Conservation (phyloP, 2,888 invertebrate genomes). For the Drosophila merina region DNA sequence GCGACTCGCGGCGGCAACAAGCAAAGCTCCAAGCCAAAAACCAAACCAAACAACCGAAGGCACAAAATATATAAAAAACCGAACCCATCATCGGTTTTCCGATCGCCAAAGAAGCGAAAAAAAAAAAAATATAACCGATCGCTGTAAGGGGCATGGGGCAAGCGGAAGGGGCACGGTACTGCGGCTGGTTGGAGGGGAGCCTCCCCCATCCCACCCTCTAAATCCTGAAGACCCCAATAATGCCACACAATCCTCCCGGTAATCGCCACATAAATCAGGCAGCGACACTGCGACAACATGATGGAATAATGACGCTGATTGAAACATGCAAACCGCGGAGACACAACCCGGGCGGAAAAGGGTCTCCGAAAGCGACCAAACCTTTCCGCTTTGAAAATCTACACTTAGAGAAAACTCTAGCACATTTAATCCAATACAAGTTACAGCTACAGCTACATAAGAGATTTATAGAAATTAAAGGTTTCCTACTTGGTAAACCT, state of each 20-base stretch:
- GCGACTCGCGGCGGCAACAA: slow-evolving; percentile 50
- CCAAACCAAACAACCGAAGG: slow-evolving; percentile 25
- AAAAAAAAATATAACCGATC: slow-evolving; percentile 14
- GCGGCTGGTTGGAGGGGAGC: background rate
- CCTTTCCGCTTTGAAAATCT: background rate
- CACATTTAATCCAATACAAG: too few relatives aligned
- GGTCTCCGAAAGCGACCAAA: background rate
- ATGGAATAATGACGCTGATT: slow-evolving; percentile 76
- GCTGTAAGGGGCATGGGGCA: background rate
- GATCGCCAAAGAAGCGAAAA: slow-evolving; percentile 6
- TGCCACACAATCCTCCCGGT: slow-evolving; percentile 7
- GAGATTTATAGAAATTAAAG: too few relatives aligned
- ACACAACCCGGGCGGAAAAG: slow-evolving; percentile 45
- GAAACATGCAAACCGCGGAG: slow-evolving; percentile 63
- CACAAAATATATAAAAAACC: slow-evolving; percentile 14
- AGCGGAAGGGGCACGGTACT: background rate
- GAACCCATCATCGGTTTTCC: slow-evolving; percentile 27
- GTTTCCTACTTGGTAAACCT: too few relatives aligned
- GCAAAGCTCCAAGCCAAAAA: slow-evolving; percentile 59
- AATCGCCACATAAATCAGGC: slow-evolving; percentile 40
- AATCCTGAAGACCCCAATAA: slow-evolving; percentile 11
- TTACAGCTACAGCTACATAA: too few relatives aligned
- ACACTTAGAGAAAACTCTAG: background rate
- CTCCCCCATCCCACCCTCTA: background rate
- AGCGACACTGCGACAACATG: slow-evolving; percentile 53